phyloP scores from a whole-genome alignment of 92 coral and sea anemone species.

The Pocillopora meandrina region DNA sequence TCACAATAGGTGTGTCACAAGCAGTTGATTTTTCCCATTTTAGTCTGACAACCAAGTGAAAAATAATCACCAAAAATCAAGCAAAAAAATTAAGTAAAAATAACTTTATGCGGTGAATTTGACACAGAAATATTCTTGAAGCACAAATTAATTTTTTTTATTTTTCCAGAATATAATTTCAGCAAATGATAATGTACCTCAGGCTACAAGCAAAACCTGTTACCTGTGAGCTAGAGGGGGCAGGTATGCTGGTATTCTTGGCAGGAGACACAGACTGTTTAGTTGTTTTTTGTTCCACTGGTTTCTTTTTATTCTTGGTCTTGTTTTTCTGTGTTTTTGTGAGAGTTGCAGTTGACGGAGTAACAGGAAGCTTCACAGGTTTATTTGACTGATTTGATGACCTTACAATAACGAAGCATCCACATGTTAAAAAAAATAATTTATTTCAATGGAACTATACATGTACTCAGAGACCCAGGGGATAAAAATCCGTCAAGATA shows the following conservation, averaged over 20 bases:
- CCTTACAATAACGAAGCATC: neutral
- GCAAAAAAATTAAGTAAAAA: no score
- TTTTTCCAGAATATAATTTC: no score
- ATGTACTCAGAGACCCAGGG: neutral
- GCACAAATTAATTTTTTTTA: no score
- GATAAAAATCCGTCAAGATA: no score
- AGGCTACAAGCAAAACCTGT: neutral
- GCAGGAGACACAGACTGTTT: conserved; percentile 11
- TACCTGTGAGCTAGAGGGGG: conserved; percentile 29
- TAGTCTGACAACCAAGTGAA: no score
- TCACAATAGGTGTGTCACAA: no score
- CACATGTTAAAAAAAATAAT: no score
- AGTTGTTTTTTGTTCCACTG: conserved; percentile 7
- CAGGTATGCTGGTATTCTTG: conserved; percentile 4
- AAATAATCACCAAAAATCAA: no score
- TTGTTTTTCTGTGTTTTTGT: conserved; percentile 34
- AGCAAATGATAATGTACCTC: neutral
- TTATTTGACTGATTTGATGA: conserved; percentile 29
- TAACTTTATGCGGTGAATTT: no score
- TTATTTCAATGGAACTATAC: neutral
- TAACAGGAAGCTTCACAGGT: conserved; percentile 35
- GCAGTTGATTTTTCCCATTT: no score
- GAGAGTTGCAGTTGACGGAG: conserved; percentile 33
- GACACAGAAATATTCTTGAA: no score
- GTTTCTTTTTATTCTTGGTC: conserved; percentile 31